phyloP scores from a whole-genome alignment of 2,888 invertebrate genomes.

The Minunthozetes semirufus region DNA sequence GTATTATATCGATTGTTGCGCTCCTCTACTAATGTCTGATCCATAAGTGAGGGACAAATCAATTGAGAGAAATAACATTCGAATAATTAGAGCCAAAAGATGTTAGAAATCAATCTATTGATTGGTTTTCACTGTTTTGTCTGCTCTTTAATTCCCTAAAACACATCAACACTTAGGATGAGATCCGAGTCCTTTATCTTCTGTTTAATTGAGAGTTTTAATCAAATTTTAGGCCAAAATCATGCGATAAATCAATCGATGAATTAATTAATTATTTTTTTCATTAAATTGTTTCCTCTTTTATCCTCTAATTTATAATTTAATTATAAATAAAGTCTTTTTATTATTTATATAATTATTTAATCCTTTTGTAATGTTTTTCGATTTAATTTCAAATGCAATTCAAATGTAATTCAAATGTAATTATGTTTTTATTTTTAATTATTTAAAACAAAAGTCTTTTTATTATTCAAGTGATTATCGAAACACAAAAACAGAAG shows the following conservation, averaged over 20 bases:
- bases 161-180: not conserved
- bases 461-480: constrained; percentile 5
- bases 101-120: not conserved
- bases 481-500: not conserved
- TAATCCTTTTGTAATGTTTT: not conserved
- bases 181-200: not conserved
- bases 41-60: not conserved
- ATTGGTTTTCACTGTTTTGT: no score
- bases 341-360: constrained; percentile 3
- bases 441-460: not conserved
- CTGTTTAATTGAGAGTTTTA: not conserved
- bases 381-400: not conserved
- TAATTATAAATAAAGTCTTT: not conserved
- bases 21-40: not conserved
- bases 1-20: not conserved
- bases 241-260: not conserved
- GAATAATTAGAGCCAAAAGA: not conserved
- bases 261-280: not conserved
- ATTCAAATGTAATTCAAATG: constrained; percentile 10
- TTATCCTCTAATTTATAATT: not conserved
- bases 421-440: constrained; percentile 24
- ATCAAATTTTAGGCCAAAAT: not conserved
- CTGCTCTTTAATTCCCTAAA: not conserved
- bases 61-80: not conserved
- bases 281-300: not conserved